Evolutionary conservation across 2,797 vertebrate genomes (phyloP).

Genomic region (Phoeniculus purpureus): DNA sequence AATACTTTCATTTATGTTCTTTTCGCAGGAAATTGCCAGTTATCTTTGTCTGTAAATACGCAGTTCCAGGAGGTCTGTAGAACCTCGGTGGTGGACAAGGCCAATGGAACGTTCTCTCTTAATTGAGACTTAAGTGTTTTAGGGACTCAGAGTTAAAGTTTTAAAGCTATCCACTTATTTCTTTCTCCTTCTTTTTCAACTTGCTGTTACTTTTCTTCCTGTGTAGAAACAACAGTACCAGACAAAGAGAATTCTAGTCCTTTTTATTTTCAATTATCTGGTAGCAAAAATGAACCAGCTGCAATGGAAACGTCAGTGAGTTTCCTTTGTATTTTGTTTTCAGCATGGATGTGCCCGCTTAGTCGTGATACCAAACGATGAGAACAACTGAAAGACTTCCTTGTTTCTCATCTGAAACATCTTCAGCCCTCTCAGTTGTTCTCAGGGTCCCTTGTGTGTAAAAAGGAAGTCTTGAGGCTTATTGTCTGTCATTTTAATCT

Average conservation of each 20-base stretch:
- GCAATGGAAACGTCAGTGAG: not conserved
- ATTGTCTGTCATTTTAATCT: not conserved
- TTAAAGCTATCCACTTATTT: not conserved
- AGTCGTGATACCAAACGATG: not conserved
- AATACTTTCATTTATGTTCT: not conserved
- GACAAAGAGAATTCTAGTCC: not conserved
- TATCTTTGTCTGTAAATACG: not conserved
- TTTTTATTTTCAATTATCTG: not conserved
- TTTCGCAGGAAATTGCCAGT: not conserved
- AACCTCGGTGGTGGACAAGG: not conserved
- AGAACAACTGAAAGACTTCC: not conserved
- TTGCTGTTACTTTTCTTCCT: not conserved
- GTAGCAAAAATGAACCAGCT: not conserved
- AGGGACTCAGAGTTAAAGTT: not conserved
- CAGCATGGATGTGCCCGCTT: not conserved
- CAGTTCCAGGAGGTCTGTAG: not conserved
- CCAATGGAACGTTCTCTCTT: too few species aligned
- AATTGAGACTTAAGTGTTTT: not conserved
- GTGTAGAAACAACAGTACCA: not conserved
- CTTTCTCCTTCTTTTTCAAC: not conserved
- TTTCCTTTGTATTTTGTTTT: not conserved
- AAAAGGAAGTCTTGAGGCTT: not conserved
- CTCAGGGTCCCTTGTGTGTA: not conserved
- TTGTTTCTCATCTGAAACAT: not conserved
- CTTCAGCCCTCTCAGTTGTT: not conserved